Evolutionary conservation across 2,888 invertebrate genomes (phyloP).

Genomic region (Drosophila subsilvestris): DNA sequence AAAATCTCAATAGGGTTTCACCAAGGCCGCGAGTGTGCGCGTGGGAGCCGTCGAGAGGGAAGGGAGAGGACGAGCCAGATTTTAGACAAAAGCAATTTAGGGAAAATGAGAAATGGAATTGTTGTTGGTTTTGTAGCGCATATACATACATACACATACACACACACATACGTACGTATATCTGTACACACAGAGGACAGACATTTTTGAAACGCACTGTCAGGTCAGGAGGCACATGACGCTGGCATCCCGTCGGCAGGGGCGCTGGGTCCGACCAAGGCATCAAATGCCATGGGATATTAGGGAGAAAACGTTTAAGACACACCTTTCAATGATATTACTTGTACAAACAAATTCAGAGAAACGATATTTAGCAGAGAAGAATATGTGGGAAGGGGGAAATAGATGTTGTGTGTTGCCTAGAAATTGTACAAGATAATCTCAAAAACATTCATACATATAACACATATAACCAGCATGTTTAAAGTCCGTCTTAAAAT

Average conservation of each 20-base stretch:
- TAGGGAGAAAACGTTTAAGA: background rate
- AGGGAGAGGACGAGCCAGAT: constrained; percentile 22
- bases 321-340: no score
- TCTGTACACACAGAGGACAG: no score
- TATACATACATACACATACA: constrained; percentile 25
- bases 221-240: background rate
- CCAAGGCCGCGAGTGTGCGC: background rate
- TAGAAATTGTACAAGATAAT: constrained; percentile 8
- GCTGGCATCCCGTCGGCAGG: background rate
- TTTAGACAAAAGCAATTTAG: constrained; percentile 55
- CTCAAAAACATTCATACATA: background rate
- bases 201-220: constrained; percentile 38
- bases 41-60: background rate
- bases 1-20: constrained; percentile 72
- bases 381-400: background rate
- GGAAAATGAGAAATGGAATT: constrained; percentile 52
- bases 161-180: constrained; percentile 14
- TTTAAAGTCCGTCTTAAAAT: background rate
- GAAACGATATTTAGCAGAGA: constrained; percentile 1
- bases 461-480: background rate
- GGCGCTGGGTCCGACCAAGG: constrained; percentile 1
- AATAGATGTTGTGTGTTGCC: background rate
- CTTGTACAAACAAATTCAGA: constrained; percentile 26
- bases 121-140: constrained; percentile 47
- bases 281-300: constrained; percentile 26